A percentile compares a stretch with the other conserved stretches of the same genome.
Evolutionary conservation across 2,888 invertebrate genomes (phyloP).

Genomic region (Gnatocerus cornutus): DNA sequence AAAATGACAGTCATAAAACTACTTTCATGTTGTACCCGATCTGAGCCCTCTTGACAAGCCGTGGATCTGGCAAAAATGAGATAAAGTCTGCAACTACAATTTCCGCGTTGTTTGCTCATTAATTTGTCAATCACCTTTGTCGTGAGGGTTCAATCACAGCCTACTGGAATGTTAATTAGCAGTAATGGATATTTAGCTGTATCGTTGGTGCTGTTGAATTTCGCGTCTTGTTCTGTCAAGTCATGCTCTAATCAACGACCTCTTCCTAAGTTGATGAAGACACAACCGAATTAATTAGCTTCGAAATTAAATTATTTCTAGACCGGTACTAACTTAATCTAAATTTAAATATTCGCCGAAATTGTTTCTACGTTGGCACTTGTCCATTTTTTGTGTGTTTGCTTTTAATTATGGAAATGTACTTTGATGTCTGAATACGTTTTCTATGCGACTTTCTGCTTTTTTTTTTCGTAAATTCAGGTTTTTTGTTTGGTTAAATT

Average conservation of each 20-base stretch:
- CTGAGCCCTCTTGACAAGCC: too few relatives aligned
- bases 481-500: not conserved
- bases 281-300: not conserved
- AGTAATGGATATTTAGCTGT: conserved; percentile 19
- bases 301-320: not conserved
- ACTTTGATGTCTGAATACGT: not conserved
- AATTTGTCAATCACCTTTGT: conserved; percentile 38
- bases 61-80: too few relatives aligned
- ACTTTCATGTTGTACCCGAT: too few relatives aligned
- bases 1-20: too few relatives aligned
- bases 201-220: not conserved
- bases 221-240: not conserved
- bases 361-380: conserved; percentile 13
- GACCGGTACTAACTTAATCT: not conserved
- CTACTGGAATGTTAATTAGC: conserved; percentile 33
- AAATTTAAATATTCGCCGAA: conserved; percentile 9
- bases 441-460: not conserved
- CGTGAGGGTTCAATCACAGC: conserved; percentile 12
- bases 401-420: conserved; percentile 32
- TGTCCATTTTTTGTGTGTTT: conserved; percentile 15
- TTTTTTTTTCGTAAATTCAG: conserved; percentile 8
- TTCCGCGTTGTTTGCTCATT: conserved; percentile 29
- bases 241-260: conserved; percentile 6
- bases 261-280: conserved; percentile 7
- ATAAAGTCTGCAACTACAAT: not conserved